phyloP scores from a whole-genome alignment of 2,797 vertebrate species.

The Cynodonichthys magdalenae region DNA sequence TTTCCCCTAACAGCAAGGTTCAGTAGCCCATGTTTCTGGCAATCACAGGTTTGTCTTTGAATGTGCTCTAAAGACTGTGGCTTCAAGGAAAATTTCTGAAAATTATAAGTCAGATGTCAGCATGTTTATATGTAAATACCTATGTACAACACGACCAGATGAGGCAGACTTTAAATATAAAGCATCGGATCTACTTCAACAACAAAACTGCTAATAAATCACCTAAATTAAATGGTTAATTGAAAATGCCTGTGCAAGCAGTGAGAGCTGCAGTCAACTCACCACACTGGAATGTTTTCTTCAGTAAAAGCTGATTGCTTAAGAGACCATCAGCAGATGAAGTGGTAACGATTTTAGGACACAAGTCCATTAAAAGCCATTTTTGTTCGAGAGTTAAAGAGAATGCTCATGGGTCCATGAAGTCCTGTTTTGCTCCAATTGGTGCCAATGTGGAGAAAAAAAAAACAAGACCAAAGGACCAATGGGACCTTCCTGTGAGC shows the following conservation, averaged over 20 bases:
- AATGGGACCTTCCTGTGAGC: constrained; percentile 58
- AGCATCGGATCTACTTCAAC: not conserved
- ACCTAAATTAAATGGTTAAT: constrained; percentile 32
- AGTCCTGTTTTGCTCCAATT: constrained; percentile 57
- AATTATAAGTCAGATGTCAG: constrained; percentile 55
- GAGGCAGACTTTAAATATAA: constrained; percentile 1
- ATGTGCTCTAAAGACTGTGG: constrained; percentile 58
- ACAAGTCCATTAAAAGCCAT: constrained; percentile 61
- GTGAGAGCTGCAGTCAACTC: constrained; percentile 32
- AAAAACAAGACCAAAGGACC: constrained; percentile 55
- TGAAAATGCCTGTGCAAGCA: constrained; percentile 17
- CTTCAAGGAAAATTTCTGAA: constrained; percentile 54
- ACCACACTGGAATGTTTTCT: constrained; percentile 24
- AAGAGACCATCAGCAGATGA: constrained; percentile 63
- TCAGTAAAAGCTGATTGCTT: constrained; percentile 40
- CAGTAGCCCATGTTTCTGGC: constrained; percentile 52
- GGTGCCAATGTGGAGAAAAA: constrained; percentile 23
- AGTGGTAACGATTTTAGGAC: constrained; percentile 63
- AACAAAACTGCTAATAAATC: too few relatives aligned
- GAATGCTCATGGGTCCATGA: constrained; percentile 42
- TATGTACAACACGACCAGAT: constrained; percentile 18
- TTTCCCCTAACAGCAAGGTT: constrained; percentile 66
- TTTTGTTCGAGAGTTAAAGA: constrained; percentile 52
- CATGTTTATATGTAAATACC: constrained; percentile 41
- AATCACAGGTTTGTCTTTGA: constrained; percentile 59